Evolutionary conservation across 2,888 invertebrate species (phyloP).

Genomic region (Diachrysia chrysitis): DNA sequence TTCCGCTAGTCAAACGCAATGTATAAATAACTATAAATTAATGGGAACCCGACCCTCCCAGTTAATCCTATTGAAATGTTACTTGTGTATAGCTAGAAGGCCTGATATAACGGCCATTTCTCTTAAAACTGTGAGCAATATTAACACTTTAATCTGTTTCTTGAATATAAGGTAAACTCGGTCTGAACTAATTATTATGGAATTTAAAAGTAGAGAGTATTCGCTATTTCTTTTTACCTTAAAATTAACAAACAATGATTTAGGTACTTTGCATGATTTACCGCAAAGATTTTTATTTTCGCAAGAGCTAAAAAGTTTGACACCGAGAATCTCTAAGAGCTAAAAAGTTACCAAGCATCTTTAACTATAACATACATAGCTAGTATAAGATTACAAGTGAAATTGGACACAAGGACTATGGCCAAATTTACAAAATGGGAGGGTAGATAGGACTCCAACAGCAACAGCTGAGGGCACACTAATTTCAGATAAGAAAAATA

Average conservation of each 20-base stretch:
- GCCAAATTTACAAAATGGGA: not conserved
- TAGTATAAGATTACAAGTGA: not conserved
- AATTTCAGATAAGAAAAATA: slow-evolving; percentile 6
- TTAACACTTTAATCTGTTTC: too few species aligned
- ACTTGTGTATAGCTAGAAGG: not conserved
- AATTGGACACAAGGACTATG: not conserved
- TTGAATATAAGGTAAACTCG: too few species aligned
- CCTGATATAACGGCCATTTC: slow-evolving; percentile 3
- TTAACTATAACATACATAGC: too few species aligned
- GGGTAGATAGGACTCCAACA: not conserved
- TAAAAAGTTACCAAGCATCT: too few species aligned
- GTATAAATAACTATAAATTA: slow-evolving; percentile 44
- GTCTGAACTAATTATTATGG: too few species aligned
- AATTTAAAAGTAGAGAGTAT: too few species aligned
- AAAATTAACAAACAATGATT: too few species aligned
- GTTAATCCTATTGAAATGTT: slow-evolving; percentile 40
- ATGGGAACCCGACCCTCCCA: slow-evolving; percentile 43
- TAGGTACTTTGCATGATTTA: too few species aligned
- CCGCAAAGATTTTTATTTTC: too few species aligned
- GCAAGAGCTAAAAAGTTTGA: too few species aligned
- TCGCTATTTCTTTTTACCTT: too few species aligned
- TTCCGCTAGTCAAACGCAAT: slow-evolving; percentile 51
- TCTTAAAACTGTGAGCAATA: not conserved
- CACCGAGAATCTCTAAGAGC: too few species aligned
- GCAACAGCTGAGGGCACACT: not conserved